These are phyloP conservation scores for Onthophagus sagittarius DNA, from an alignment of 2,888 invertebrate species.

Conservation along the genomic window DNA sequence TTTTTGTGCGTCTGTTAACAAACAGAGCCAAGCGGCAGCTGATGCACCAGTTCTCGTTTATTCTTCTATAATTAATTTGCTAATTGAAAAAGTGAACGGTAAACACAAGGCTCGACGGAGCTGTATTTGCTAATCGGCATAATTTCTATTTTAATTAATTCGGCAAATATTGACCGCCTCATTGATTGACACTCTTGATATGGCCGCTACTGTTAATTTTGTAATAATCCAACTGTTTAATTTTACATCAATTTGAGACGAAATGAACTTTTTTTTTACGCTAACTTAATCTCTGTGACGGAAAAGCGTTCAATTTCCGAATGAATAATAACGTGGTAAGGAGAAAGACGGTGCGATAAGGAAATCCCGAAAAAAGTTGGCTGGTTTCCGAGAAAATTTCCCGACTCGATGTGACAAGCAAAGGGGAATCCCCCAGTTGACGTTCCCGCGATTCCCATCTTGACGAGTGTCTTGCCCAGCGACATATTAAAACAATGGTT, in stretches of 20 bases:
- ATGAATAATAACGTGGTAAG: constrained; percentile 1
- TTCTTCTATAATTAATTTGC: background rate
- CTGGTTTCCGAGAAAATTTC: background rate
- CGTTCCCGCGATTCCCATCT: background rate
- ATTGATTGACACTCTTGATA: background rate
- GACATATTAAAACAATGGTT: constrained; percentile 11
- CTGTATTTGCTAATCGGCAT: background rate
- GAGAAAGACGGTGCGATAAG: background rate
- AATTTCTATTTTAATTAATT: background rate
- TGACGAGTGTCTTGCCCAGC: constrained; percentile 6
- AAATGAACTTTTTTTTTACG: background rate
- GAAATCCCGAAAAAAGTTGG: background rate
- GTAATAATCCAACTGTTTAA: background rate
- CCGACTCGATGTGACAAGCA: background rate
- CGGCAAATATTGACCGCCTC: background rate
- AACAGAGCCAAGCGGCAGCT: background rate
- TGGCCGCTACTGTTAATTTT: background rate
- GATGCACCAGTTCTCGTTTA: background rate
- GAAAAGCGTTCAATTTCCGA: constrained; percentile 6
- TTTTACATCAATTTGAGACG: background rate
- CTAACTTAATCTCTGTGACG: background rate
- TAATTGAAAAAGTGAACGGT: background rate
- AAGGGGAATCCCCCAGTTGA: background rate
- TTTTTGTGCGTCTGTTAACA: background rate
- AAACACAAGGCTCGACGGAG: background rate